Conservation (phyloP, 1,140 invertebrate species). For the Ericerus pela region DNA sequence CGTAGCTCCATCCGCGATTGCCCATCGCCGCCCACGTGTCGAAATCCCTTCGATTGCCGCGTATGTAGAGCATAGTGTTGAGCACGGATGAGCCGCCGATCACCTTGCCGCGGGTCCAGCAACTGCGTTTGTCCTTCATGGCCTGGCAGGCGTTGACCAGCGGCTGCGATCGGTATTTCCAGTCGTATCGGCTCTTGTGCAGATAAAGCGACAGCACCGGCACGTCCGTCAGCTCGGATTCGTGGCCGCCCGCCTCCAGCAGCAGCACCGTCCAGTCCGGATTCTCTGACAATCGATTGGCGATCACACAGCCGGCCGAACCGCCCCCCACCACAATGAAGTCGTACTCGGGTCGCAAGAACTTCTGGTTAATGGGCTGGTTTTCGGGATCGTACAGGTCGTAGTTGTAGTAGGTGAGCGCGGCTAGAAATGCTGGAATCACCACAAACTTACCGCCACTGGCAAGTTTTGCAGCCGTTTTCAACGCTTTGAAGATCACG, state of each 20-base stretch:
- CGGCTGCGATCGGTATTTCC: slow-evolving; percentile 80
- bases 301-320: slow-evolving; percentile 73
- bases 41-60: slow-evolving; percentile 78
- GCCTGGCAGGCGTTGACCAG: slow-evolving; percentile 70
- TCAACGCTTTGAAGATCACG: slow-evolving; percentile 38
- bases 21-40: slow-evolving; percentile 79
- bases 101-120: slow-evolving; percentile 68
- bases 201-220: slow-evolving; percentile 68
- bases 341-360: slow-evolving; percentile 50
- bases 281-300: slow-evolving; percentile 65
- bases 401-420: slow-evolving; percentile 70
- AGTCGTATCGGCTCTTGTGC: slow-evolving; percentile 80
- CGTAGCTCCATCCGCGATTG: slow-evolving; percentile 76
- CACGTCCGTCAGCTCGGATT: slow-evolving; percentile 66
- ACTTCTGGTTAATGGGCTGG: slow-evolving; percentile 49
- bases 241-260: slow-evolving; percentile 74
- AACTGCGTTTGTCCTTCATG: slow-evolving; percentile 61
- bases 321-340: slow-evolving; percentile 69
- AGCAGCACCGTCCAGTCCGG: slow-evolving; percentile 62
- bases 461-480: slow-evolving; percentile 47
- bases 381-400: slow-evolving; percentile 73
- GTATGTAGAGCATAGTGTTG: slow-evolving; percentile 82
- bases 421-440: slow-evolving; percentile 57
- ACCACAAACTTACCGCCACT: slow-evolving; percentile 55
- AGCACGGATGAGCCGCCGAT: slow-evolving; percentile 59